Percentiles rank a stretch among this genome's conserved stretches.
These are phyloP conservation scores for Tychaedon coryphoeus DNA, from an alignment of 2,113 vertebrate genomes.

Conservation along the genomic window DNA sequence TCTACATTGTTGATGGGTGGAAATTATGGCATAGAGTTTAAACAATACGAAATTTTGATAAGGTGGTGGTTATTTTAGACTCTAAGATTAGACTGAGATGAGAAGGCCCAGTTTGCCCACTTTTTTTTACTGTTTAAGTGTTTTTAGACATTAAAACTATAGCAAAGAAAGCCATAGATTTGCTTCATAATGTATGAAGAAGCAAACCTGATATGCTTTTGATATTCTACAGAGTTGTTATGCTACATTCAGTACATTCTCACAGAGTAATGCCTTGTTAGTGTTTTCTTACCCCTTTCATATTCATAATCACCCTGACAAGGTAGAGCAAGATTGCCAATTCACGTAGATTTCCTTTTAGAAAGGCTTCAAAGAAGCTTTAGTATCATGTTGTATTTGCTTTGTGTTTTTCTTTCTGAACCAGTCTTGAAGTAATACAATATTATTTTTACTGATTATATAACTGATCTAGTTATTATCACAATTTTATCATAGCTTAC, in stretches of 20 bases:
- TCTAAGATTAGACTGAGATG: background rate
- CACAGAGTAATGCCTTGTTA: background rate
- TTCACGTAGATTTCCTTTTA: background rate
- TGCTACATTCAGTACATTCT: background rate
- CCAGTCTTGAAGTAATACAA: background rate
- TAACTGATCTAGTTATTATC: background rate
- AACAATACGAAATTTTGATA: background rate
- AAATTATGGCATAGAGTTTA: background rate
- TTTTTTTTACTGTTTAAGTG: background rate
- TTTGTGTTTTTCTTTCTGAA: background rate
- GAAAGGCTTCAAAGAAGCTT: background rate
- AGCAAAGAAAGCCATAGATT: background rate
- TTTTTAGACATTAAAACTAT: background rate
- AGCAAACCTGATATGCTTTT: background rate
- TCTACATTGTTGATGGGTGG: background rate
- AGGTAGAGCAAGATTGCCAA: background rate
- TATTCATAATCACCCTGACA: conserved; percentile 6
- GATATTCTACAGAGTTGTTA: background rate
- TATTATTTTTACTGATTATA: background rate
- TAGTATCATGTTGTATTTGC: background rate
- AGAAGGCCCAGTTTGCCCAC: background rate
- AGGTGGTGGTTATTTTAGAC: background rate
- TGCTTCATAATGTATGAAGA: background rate
- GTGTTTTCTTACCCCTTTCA: background rate
- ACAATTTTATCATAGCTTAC: background rate